Evolutionary conservation across 1,140 invertebrate species (phyloP), one percentile per base, ranked within the genome.

Genomic region (Aphelenchoides besseyi): DNA sequence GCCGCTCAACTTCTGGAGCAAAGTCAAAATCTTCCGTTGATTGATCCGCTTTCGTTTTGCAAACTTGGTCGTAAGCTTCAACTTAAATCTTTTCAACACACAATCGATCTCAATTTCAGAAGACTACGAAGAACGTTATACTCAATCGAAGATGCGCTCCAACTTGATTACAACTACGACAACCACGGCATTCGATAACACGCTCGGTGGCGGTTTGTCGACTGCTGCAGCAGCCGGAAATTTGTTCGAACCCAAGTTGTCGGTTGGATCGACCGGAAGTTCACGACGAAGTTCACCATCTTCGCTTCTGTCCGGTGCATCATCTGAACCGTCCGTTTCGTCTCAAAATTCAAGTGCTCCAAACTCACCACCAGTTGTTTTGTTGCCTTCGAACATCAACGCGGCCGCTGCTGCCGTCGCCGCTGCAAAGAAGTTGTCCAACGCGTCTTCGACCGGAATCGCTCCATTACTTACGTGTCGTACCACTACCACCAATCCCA

Each of bases 1-100:
- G 63, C 63, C 1, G 63, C 63, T 29, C 63, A 66, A 32, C 12
- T 66, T 12, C 36, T 66, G 32, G 63, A 66, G 63, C 63, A 59
- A 23, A 5, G 18, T 5, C 55, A 59, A 23, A 8, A 5, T 33
- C 26, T 59, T 5, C 41, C 41, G 41, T 18, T 59, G 5, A 18
- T 5, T 18, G 55, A 59, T 59, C 55, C 55, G 5, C 18, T 59
- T 5, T 8, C 5, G 5, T 59, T 59, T 23, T 48, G 41, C 41
- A 59, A 59, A 18, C 18, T 59, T 5, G 55, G 55, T 8, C 55
- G 55, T 59, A 23, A 59, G 55, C 23, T 18, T 5, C 5, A 12
- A 8, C 55, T 23, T 59, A 8, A 12, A 48, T 29, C 26, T 28
- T 8, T 59, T 33, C 55, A 33, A 29, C 55, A 5, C 5, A 5